Evolutionary conservation across 2,888 invertebrate species (phyloP).

Genomic region (Drosophila borealis): DNA sequence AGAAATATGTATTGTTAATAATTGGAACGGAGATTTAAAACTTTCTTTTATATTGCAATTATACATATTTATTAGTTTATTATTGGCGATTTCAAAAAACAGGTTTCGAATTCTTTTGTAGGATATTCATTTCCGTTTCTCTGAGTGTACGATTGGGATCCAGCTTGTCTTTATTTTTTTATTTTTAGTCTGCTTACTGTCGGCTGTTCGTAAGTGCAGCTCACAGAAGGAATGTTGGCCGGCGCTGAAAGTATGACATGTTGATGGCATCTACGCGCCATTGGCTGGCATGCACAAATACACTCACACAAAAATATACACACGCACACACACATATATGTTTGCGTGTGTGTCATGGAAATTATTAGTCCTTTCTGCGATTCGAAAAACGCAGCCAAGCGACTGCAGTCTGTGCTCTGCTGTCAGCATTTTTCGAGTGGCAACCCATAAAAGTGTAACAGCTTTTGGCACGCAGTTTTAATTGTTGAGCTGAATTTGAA

Average conservation of each 20-base stretch:
- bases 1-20: too few species aligned
- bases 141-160: conserved; percentile 27
- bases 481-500: conserved; percentile 57
- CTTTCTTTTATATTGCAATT: too few species aligned
- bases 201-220: conserved; percentile 49
- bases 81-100: too few species aligned
- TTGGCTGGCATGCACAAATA: conserved; percentile 43
- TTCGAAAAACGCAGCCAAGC: conserved; percentile 54
- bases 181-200: conserved; percentile 36
- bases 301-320: conserved; percentile 11
- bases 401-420: conserved; percentile 31
- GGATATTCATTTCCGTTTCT: neutral
- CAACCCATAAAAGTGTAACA: conserved; percentile 56
- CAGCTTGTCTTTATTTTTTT: conserved; percentile 12
- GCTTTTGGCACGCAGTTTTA: conserved; percentile 71
- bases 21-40: too few species aligned
- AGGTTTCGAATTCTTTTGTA: too few species aligned
- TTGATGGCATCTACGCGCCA: conserved; percentile 62
- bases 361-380: conserved; percentile 53
- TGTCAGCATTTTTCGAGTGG: conserved; percentile 61
- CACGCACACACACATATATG: neutral
- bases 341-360: conserved; percentile 37
- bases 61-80: too few species aligned
- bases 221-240: conserved; percentile 41
- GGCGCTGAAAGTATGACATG: conserved; percentile 59